Percentiles rank a stretch among this genome's conserved stretches.
Conservation (phyloP, 1,140 invertebrate species). For the Megathymus violae region DNA sequence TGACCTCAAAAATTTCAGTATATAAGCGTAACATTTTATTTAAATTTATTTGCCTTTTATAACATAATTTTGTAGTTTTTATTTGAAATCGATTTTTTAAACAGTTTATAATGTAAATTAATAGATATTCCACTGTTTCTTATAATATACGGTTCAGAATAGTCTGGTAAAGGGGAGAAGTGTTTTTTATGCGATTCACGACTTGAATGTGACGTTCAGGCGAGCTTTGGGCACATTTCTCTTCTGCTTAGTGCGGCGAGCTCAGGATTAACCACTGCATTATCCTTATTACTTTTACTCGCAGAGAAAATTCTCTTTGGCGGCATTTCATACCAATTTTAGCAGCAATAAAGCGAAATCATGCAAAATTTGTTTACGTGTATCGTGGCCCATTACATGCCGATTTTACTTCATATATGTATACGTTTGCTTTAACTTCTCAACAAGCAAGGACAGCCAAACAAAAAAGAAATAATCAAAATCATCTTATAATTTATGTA, state of each 20-base stretch:
- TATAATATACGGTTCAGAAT: constrained; percentile 30
- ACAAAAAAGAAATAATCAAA: too few species aligned
- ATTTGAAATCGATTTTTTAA: too few species aligned
- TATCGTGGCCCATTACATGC: too few species aligned
- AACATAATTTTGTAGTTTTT: too few species aligned
- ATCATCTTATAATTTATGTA: too few species aligned
- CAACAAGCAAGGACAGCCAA: too few species aligned
- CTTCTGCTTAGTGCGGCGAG: constrained; percentile 21
- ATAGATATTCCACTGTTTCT: constrained; percentile 8
- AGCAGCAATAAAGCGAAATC: background rate
- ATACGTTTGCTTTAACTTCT: too few species aligned
- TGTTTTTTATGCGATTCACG: constrained; percentile 55
- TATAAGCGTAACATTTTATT: too few species aligned
- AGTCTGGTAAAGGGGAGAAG: constrained; percentile 44
- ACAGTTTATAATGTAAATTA: too few species aligned
- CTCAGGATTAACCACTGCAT: constrained; percentile 20
- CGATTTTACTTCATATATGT: too few species aligned
- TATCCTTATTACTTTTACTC: constrained; percentile 9
- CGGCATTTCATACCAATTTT: background rate
- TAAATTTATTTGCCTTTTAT: too few species aligned
- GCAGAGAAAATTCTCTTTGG: background rate
- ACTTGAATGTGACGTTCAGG: constrained; percentile 44
- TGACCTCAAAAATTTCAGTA: too few species aligned
- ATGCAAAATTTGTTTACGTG: constrained; percentile 1
- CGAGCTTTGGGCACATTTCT: constrained; percentile 36